Conservation (phyloP, 2,113 vertebrate species). For the Ramphastos sulfuratus region DNA sequence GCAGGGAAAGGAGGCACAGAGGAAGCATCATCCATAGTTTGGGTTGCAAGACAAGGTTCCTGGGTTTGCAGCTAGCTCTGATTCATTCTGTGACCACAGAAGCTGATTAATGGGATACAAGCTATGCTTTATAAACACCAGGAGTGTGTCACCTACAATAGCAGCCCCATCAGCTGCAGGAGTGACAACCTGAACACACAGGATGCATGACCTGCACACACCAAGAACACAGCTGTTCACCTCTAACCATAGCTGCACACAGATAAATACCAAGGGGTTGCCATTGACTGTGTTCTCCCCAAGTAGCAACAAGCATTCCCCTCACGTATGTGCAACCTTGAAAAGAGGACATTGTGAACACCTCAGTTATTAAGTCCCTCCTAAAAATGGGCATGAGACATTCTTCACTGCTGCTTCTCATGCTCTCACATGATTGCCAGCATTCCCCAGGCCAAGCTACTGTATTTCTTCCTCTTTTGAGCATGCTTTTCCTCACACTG, state of each 20-base stretch:
- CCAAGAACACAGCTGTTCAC: background rate
- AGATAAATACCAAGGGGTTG: fast-evolving
- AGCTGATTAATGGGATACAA: background rate
- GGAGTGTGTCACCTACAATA: background rate
- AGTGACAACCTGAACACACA: background rate
- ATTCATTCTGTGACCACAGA: background rate
- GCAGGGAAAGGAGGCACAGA: background rate
- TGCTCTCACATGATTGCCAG: background rate
- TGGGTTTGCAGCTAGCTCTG: background rate
- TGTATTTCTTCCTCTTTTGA: background rate
- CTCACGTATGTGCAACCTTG: background rate
- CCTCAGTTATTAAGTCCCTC: background rate
- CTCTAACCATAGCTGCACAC: background rate
- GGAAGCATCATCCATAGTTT: background rate
- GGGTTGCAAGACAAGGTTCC: background rate
- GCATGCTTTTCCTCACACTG: background rate
- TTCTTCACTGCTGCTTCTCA: background rate
- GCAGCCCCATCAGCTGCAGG: background rate
- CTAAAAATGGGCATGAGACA: background rate
- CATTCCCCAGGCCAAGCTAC: background rate
- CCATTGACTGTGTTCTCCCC: background rate
- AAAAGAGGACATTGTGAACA: background rate
- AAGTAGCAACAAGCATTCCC: background rate
- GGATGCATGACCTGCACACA: fast-evolving
- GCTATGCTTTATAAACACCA: background rate